A percentile compares a stretch with the other conserved stretches of the same genome.
phyloP scores from a whole-genome alignment of 1,140 invertebrate genomes.

The Papilio aristodemus region DNA sequence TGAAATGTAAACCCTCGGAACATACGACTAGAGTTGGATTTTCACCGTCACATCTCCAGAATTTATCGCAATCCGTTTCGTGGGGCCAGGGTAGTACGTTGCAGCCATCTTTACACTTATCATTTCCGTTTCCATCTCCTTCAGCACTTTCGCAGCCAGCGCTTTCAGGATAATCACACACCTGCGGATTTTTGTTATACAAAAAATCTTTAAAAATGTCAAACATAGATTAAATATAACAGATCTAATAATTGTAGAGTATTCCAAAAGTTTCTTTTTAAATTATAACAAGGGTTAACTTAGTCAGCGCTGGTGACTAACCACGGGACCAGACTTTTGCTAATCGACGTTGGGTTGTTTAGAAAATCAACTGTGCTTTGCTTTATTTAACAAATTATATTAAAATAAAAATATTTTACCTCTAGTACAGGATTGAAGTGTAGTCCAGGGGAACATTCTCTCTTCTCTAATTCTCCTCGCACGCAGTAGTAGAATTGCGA shows the following conservation, averaged over 20 bases:
- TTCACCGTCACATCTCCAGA: slow-evolving; percentile 79
- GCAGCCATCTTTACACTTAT: slow-evolving; percentile 44
- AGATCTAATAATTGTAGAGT: not conserved
- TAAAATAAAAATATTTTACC: slow-evolving; percentile 3
- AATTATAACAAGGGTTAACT: not conserved
- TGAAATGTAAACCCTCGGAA: slow-evolving; percentile 80
- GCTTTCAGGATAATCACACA: slow-evolving; percentile 45
- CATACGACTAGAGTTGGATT: slow-evolving; percentile 71
- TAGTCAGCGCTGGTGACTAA: too few relatives aligned
- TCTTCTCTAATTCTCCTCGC: slow-evolving; percentile 18
- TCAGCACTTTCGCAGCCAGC: slow-evolving; percentile 37
- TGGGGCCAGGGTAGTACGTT: slow-evolving; percentile 67
- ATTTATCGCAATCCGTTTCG: slow-evolving; percentile 76
- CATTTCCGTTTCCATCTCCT: slow-evolving; percentile 6
- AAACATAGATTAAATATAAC: not conserved
- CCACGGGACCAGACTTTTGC: too few relatives aligned
- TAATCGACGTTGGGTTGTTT: too few relatives aligned
- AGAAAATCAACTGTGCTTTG: too few relatives aligned
- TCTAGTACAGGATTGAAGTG: slow-evolving; percentile 34
- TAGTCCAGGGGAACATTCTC: slow-evolving; percentile 16
- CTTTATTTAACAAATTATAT: too few relatives aligned
- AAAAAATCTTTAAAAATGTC: too few relatives aligned
- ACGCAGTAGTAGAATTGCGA: slow-evolving; percentile 78
- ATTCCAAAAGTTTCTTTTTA: too few relatives aligned
- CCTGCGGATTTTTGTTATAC: slow-evolving; percentile 21